A percentile compares a stretch with the other conserved stretches of the same genome.
Evolutionary conservation across 2,888 invertebrate species (phyloP).

Genomic region (Hypolimnas misippus): DNA sequence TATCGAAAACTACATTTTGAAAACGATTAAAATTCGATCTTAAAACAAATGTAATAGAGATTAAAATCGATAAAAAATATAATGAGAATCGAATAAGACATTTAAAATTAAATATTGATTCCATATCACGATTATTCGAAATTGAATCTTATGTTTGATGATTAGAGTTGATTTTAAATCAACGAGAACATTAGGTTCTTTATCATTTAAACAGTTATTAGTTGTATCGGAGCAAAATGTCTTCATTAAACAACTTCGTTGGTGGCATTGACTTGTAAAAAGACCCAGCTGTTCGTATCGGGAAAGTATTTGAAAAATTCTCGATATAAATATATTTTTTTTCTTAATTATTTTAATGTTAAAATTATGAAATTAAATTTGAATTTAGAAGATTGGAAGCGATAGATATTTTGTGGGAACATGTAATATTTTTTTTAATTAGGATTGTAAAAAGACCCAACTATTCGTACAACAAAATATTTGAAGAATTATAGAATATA

Average conservation of each 20-base stretch:
- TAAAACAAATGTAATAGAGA: neutral
- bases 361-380: neutral
- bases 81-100: conserved; percentile 40
- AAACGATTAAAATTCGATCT: neutral
- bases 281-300: conserved; percentile 34
- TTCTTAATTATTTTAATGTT: neutral
- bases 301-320: conserved; percentile 6
- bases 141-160: conserved; percentile 5
- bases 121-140: conserved; percentile 13
- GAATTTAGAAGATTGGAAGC: too few relatives aligned
- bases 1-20: neutral
- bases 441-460: too few relatives aligned
- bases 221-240: conserved; percentile 67
- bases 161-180: conserved; percentile 41
- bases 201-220: conserved; percentile 58
- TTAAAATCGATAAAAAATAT: neutral
- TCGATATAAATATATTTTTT: neutral
- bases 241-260: conserved; percentile 71
- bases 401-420: too few relatives aligned
- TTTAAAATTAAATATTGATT: conserved; percentile 41
- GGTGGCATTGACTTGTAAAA: conserved; percentile 56
- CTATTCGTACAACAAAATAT: too few relatives aligned
- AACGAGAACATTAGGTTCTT: conserved; percentile 47
- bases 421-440: too few relatives aligned
- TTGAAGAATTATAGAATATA: too few relatives aligned